Base-by-base conservation (phyloP, 1,140 invertebrate species). In the Drosophila gunungcola region DNA sequence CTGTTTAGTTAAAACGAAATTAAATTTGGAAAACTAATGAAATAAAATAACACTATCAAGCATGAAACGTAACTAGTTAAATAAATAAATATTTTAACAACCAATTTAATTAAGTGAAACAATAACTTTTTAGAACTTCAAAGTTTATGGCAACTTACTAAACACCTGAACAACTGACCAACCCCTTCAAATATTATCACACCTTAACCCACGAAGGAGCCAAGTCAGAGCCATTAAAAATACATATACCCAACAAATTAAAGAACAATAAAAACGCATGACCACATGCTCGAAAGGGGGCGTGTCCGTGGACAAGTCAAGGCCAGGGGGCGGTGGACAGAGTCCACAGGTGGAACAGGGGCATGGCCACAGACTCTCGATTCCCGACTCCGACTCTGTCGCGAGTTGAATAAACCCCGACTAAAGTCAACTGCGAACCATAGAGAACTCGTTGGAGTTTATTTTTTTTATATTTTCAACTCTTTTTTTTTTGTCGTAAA, bases 321-420 rank as follows among this genome's bases (percentile, higher is more conserved):
- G 48, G 58, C 36, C 58, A 46, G 46, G 48, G n/a, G 51, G 51
- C 51, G 51, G 51, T 38, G 51, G 49, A 13, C 29, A 63, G 55
- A 63, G 64, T 46, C 64, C 64, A 68, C 64, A 68, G 64, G 64
- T 68, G 64, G 64, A 45, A 64, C 45, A 43, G 65, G 41, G 62
- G 25, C 45, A 32, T 16, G 49, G 34, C 46, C 61, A 69, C 67
- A 69, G 64, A 69, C 51, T 55, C 63, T 39, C 32, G 41, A 36
- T 56, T 21, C 57, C 29, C 16, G 48, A 29, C 61, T 67, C 61
- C 53, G 38, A 51, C 32, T 67, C n/a, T n/a, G n/a, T n/a, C n/a
- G n/a, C 67, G 78, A 69, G 83, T 86, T 86, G 83, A 86, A 86
- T 86, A 81, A 83, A 82, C 83, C 65, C 60, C 48, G 27, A 75